A percentile compares a stretch with the other conserved stretches of the same genome.
phyloP scores from a whole-genome alignment of 2,888 invertebrate species.

The Drosophila flavopinicola region DNA sequence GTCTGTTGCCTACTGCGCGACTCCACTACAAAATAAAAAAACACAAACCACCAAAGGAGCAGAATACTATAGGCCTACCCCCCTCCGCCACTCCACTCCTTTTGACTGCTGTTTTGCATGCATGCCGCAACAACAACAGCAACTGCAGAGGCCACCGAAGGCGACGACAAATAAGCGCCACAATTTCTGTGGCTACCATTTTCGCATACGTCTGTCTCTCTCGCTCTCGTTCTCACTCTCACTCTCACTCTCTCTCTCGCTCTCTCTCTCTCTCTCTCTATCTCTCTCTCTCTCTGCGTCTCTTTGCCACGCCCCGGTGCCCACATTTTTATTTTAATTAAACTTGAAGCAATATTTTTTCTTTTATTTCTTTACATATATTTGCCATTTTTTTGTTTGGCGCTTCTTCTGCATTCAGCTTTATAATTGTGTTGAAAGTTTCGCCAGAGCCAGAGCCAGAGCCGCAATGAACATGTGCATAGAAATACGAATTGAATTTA shows the following conservation, averaged over 20 bases:
- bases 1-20: slow-evolving; percentile 36
- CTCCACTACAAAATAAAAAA: slow-evolving; percentile 34
- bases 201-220: slow-evolving; percentile 29
- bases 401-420: slow-evolving; percentile 19
- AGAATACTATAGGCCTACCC: slow-evolving; percentile 7
- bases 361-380: slow-evolving; percentile 33
- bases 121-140: slow-evolving; percentile 41
- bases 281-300: background rate
- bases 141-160: slow-evolving; percentile 42
- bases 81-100: background rate
- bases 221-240: background rate
- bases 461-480: slow-evolving; percentile 56
- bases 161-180: slow-evolving; percentile 58
- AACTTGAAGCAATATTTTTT: slow-evolving; percentile 46
- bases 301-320: slow-evolving; percentile 15
- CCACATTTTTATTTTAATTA: slow-evolving; percentile 70
- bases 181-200: slow-evolving; percentile 51
- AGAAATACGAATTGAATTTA: slow-evolving; percentile 43
- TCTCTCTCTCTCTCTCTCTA: background rate
- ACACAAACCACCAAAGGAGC: slow-evolving; percentile 25
- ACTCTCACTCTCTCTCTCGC: slow-evolving; percentile 9
- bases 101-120: slow-evolving; percentile 39
- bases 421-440: slow-evolving; percentile 66
- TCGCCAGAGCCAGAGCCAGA: slow-evolving; percentile 33
- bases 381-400: slow-evolving; percentile 22